Evolutionary conservation across 2,113 vertebrate species (phyloP).

Genomic region (Pachyramphus minor): DNA sequence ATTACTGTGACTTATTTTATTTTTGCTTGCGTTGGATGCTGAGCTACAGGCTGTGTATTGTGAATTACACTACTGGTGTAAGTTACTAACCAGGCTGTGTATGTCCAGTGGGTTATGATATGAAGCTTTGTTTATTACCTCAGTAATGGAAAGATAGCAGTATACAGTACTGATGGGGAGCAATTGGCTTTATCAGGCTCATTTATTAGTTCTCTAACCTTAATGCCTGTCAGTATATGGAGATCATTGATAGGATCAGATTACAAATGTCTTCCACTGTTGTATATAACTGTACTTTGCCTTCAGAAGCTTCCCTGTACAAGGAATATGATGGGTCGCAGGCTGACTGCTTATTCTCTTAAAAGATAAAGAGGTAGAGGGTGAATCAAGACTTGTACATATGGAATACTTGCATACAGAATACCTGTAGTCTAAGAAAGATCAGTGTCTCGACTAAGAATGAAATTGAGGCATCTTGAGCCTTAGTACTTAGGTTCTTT

Average conservation of each 20-base stretch:
- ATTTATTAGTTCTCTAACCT: background rate
- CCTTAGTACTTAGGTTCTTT: background rate
- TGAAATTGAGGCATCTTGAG: background rate
- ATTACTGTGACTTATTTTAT: background rate
- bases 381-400: background rate
- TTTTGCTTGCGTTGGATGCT: background rate
- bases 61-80: background rate
- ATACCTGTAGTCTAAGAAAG: background rate
- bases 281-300: background rate
- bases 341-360: background rate
- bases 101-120: background rate
- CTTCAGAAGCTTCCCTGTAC: background rate
- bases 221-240: background rate
- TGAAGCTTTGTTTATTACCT: background rate
- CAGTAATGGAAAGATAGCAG: background rate
- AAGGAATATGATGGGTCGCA: background rate
- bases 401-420: background rate
- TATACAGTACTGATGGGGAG: background rate
- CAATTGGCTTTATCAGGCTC: background rate
- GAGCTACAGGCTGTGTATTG: background rate
- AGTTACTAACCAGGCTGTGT: background rate
- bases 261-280: background rate
- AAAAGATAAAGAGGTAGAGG: background rate
- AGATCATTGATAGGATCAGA: background rate
- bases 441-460: rapidly evolving